Percentiles rank a stretch among this genome's conserved stretches.
Evolutionary conservation across 2,113 vertebrate genomes (phyloP).

Genomic region (Drymodes brunneopygia): DNA sequence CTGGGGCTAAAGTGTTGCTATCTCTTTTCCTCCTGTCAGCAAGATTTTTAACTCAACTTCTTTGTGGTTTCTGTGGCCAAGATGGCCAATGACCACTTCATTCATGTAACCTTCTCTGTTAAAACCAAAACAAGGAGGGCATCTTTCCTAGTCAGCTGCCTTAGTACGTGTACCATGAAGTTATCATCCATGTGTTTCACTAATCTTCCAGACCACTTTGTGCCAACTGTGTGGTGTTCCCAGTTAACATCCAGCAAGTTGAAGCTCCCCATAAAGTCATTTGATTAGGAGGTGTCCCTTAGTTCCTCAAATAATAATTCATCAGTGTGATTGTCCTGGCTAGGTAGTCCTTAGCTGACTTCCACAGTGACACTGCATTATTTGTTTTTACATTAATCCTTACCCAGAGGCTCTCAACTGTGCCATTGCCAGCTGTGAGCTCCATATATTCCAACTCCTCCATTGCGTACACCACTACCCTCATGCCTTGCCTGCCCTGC

Average conservation of each 20-base stretch:
- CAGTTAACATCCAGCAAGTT: neutral
- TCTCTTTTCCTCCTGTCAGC: neutral
- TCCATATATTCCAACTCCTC: neutral
- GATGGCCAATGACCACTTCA: neutral
- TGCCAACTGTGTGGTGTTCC: neutral
- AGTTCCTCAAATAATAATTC: neutral
- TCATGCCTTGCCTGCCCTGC: neutral
- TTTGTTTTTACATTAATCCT: neutral
- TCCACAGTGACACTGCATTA: neutral
- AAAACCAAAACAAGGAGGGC: neutral
- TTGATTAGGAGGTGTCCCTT: neutral
- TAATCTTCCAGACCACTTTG: neutral
- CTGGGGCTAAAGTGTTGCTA: neutral
- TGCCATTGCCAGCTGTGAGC: neutral
- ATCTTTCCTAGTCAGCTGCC: neutral
- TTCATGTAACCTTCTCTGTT: too few species aligned
- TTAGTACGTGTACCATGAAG: neutral
- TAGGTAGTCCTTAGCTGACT: neutral
- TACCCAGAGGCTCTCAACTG: neutral
- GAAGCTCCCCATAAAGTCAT: neutral
- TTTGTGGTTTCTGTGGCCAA: neutral
- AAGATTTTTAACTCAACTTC: neutral
- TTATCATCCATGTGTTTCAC: neutral
- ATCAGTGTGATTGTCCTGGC: neutral
- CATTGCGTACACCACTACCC: rapidly evolving